Percentiles rank a stretch among this genome's conserved stretches.
Conservation (phyloP, 2,113 vertebrate genomes). For the Antechinus flavipes region DNA sequence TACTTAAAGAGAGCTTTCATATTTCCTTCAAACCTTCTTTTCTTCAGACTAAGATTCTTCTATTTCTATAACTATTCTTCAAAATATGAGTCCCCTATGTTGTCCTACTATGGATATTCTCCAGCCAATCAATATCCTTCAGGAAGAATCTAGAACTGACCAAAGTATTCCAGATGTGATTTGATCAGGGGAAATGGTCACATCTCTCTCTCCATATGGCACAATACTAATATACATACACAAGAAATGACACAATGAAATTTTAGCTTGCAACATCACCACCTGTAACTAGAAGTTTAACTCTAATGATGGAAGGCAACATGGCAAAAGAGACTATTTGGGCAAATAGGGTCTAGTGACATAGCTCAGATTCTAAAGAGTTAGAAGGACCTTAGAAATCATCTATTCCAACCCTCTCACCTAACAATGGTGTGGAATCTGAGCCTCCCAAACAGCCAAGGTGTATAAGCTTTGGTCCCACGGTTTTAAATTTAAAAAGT, state of each 20-base stretch:
- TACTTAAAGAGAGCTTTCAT: not conserved
- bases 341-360: not conserved
- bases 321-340: not conserved
- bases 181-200: not conserved
- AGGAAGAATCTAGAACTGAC: not conserved
- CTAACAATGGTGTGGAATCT: not conserved
- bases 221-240: not conserved
- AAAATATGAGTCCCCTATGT: not conserved
- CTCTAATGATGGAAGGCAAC: not conserved
- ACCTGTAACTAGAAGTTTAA: not conserved
- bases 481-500: not conserved
- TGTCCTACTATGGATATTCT: not conserved
- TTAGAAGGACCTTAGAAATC: not conserved
- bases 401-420: not conserved
- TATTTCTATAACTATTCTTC: not conserved
- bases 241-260: not conserved
- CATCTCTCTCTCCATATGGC: not conserved
- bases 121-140: not conserved
- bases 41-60: not conserved
- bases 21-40: not conserved
- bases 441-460: not conserved
- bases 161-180: not conserved
- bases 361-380: not conserved
- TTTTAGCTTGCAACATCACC: not conserved
- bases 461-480: not conserved